A percentile compares a stretch with the other conserved stretches of the same genome.
These are phyloP conservation scores for Heterotilapia buettikoferi DNA, from an alignment of 2,113 vertebrate genomes.

Conservation along the genomic window DNA sequence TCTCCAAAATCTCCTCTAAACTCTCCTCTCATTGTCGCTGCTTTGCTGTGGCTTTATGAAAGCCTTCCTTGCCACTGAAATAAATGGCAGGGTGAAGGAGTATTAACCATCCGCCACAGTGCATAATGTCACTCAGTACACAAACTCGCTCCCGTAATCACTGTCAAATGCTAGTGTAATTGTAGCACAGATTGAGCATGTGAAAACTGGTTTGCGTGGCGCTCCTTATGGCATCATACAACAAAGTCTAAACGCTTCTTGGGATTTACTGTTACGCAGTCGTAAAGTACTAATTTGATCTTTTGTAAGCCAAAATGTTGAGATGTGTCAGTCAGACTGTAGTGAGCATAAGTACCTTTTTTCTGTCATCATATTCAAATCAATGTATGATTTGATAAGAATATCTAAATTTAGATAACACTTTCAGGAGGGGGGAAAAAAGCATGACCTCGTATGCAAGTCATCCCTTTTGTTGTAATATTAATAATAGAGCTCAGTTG, in stretches of 20 bases:
- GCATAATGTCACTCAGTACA: slow-evolving; percentile 7
- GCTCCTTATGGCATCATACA: not conserved
- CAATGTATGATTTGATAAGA: not conserved
- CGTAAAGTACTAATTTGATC: not conserved
- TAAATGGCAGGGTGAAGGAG: slow-evolving; percentile 16
- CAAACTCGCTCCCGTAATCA: slow-evolving; percentile 8
- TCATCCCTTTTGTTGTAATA: not conserved
- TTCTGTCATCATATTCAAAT: not conserved
- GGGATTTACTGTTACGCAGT: not conserved
- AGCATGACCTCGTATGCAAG: not conserved
- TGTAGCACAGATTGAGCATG: slow-evolving; percentile 1
- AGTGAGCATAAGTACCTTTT: not conserved
- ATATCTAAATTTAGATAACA: not conserved
- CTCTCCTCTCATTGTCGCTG: slow-evolving; percentile 22
- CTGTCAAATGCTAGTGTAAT: slow-evolving; percentile 27
- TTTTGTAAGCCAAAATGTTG: not conserved
- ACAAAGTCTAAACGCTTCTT: not conserved
- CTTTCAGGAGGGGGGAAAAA: not conserved
- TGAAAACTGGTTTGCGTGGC: not conserved
- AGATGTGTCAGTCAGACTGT: not conserved
- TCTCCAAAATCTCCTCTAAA: slow-evolving; percentile 30
- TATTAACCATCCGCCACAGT: slow-evolving; percentile 10
- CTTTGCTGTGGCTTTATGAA: slow-evolving; percentile 11
- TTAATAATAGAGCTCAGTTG: not conserved
- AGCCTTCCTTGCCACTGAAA: slow-evolving; percentile 14